These are phyloP conservation scores for Lacanobia oleracea DNA, from an alignment of 2,888 invertebrate species.

Conservation along the genomic window DNA sequence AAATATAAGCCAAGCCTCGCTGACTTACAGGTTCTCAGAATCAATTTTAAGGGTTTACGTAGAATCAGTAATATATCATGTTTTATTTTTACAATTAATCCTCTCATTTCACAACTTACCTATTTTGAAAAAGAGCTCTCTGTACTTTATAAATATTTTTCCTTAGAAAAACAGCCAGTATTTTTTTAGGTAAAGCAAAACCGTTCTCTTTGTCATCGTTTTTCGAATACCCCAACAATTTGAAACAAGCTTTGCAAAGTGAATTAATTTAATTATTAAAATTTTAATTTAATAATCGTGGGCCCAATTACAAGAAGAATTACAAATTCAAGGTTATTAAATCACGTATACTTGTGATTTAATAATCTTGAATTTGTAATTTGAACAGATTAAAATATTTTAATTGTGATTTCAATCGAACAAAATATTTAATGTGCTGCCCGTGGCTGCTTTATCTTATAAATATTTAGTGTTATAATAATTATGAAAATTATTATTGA, in stretches of 20 bases:
- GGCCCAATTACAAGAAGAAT: not conserved
- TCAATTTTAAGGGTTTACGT: not conserved
- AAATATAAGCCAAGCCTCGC: not conserved
- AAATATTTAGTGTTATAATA: too few relatives aligned
- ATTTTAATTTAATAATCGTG: slow-evolving; percentile 11
- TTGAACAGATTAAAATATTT: slow-evolving; percentile 16
- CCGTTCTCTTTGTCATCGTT: not conserved
- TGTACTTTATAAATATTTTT: not conserved
- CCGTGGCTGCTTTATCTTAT: not conserved
- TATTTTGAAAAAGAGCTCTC: not conserved
- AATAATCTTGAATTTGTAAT: not conserved
- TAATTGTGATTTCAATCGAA: not conserved
- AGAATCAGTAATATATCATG: not conserved
- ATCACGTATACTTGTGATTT: slow-evolving; percentile 4
- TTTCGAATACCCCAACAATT: not conserved
- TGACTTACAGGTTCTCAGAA: slow-evolving; percentile 5
- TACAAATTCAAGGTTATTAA: not conserved
- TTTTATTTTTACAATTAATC: slow-evolving; percentile 5
- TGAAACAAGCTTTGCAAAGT: not conserved
- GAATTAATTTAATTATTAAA: not conserved
- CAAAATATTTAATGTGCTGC: not conserved
- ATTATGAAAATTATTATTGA: too few relatives aligned
- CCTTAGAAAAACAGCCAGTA: too few relatives aligned
- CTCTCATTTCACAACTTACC: not conserved
- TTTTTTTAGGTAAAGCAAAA: not conserved